phyloP scores from a whole-genome alignment of 2,888 invertebrate genomes.

The Panorpa germanica region DNA sequence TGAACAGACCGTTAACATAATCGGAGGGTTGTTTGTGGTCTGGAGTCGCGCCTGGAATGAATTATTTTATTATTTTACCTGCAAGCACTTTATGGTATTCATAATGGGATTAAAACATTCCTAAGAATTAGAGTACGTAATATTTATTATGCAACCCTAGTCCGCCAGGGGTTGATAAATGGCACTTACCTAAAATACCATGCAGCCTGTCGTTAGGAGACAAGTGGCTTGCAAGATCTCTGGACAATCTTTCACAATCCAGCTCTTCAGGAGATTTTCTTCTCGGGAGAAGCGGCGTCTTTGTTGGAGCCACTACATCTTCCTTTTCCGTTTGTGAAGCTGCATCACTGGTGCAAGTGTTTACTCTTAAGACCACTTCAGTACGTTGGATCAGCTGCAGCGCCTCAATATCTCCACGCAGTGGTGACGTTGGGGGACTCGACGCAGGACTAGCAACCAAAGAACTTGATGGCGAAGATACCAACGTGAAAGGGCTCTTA shows the following conservation, averaged over 20 bases:
- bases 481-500: not conserved
- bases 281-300: conserved; percentile 23
- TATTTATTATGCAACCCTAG: too few species aligned
- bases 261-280: conserved; percentile 54
- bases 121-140: too few species aligned
- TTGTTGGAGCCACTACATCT: conserved; percentile 17
- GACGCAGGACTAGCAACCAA: too few species aligned
- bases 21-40: conserved; percentile 21
- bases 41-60: too few species aligned
- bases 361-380: conserved; percentile 39
- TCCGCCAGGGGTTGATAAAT: too few species aligned
- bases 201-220: conserved; percentile 43
- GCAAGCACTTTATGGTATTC: too few species aligned
- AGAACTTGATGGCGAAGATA: too few species aligned
- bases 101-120: too few species aligned
- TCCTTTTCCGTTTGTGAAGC: conserved; percentile 34
- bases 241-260: conserved; percentile 53
- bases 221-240: conserved; percentile 40
- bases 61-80: not conserved
- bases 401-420: conserved; percentile 24
- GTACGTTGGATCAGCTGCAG: conserved; percentile 40
- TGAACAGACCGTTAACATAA: conserved; percentile 23
- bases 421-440: conserved; percentile 7
- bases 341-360: conserved; percentile 39
- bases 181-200: conserved; percentile 37